Percentiles rank a stretch among this genome's conserved stretches.
Conservation (phyloP, 2,797 vertebrate genomes). For the Pseudochirops corinnae region DNA sequence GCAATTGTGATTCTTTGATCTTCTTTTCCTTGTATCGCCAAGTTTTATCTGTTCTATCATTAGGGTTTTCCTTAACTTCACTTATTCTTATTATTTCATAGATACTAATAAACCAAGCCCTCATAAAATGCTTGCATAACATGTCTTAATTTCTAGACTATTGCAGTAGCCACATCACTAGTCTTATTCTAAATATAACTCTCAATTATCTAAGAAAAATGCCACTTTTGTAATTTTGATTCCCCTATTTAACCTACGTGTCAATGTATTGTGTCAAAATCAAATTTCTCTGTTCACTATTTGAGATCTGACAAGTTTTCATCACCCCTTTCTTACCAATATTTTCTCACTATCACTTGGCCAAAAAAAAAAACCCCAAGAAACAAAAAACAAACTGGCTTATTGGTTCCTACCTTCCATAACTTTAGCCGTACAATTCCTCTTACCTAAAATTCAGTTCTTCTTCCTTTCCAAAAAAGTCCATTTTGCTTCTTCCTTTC, state of each 20-base stretch:
- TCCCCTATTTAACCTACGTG: not conserved
- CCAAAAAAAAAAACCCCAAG: not conserved
- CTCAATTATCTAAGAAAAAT: not conserved
- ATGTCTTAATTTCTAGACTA: not conserved
- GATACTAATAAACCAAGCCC: not conserved
- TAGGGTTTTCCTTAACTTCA: not conserved
- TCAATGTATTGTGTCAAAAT: conserved; percentile 52
- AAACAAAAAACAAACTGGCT: not conserved
- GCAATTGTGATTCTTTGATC: not conserved
- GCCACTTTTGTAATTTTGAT: not conserved
- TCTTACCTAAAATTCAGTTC: not conserved
- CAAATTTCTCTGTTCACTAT: not conserved
- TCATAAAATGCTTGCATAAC: not conserved
- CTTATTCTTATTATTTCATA: not conserved
- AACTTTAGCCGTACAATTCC: not conserved
- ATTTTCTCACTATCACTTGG: not conserved
- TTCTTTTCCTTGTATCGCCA: not conserved
- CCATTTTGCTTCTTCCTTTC: not conserved
- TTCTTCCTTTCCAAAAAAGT: not conserved
- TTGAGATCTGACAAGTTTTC: not conserved
- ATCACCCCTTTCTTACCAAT: not conserved
- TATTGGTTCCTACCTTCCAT: not conserved
- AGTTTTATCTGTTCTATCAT: not conserved
- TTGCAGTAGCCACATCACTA: not conserved
- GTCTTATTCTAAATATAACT: not conserved